Percentiles rank a stretch among this genome's conserved stretches.
Conservation (phyloP, 2,888 invertebrate genomes). For the Hypolimnas misippus region DNA sequence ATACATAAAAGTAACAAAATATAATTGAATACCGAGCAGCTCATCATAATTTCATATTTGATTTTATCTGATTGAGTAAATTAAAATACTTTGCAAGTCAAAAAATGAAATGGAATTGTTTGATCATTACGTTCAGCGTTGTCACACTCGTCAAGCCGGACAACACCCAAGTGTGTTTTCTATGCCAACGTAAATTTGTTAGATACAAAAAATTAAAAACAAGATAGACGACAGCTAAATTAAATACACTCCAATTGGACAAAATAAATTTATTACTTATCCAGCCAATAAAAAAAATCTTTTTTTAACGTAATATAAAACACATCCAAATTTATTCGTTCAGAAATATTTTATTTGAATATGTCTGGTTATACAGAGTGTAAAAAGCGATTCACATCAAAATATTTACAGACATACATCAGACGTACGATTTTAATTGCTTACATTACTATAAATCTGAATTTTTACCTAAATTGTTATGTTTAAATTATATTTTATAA, state of each 20-base stretch:
- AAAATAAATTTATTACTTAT: not conserved
- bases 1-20: slow-evolving; percentile 73
- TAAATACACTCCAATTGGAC: slow-evolving; percentile 2
- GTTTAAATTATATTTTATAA: too few species aligned
- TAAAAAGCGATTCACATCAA: too few species aligned
- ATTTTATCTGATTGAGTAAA: slow-evolving; percentile 36
- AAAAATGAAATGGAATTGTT: slow-evolving; percentile 68
- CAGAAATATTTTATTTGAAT: not conserved
- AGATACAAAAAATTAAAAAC: not conserved
- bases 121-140: slow-evolving; percentile 78
- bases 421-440: too few species aligned
- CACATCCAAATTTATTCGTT: not conserved
- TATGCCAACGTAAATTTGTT: slow-evolving; percentile 16
- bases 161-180: slow-evolving; percentile 71
- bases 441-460: too few species aligned
- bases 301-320: not conserved
- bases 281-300: not conserved
- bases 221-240: slow-evolving; percentile 13
- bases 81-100: slow-evolving; percentile 54
- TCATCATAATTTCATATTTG: slow-evolving; percentile 81
- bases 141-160: slow-evolving; percentile 66
- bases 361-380: too few species aligned
- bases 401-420: too few species aligned
- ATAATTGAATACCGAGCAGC: slow-evolving; percentile 69
- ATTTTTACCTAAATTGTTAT: too few species aligned